Evolutionary conservation across 2,797 vertebrate species (phyloP), one percentile per base, ranked within the genome.

Genomic region (Smutsia gigantea): DNA sequence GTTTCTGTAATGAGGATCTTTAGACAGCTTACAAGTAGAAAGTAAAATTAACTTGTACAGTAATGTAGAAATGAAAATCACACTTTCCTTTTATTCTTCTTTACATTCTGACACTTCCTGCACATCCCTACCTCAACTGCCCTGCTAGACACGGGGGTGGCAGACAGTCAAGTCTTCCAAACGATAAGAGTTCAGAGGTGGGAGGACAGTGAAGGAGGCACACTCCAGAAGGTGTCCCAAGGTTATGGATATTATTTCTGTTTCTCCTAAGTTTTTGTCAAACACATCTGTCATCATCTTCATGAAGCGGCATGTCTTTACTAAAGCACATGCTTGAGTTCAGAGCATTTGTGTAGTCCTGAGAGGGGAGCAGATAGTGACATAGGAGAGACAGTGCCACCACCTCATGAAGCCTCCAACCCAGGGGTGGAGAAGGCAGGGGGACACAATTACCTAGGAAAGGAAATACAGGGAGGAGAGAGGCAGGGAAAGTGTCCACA

Each of bases 21-120:
- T 51, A 66, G 84, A 57, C 12, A 92, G 3, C 66, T 89, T 23
- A 87, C 66, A 72, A 85, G 25, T 37, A 68, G 49, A 81, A 75
- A 96, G 66, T 42, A 51, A 93, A 87, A 63, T 15, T 84, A 15
- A 49, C 66, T 55, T 87, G 13, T 34, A 9, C 0, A 46, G 25
- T 27, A 29, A 74, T 10, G 5, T 46, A 51, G 27, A 93, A 63
- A 29, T 87, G 63, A 87, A 89, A 96, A 69, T 57, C 13, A 79
- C 7, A 25, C 34, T 72, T 72, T 72, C 34, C 49, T 49, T 61
- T 61, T 27, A 37, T 29, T 81, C 61, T 69, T 66, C 72, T 86
- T 55, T 53, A 64, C 39, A 29, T 31, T 53, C 34, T 74, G 12
- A 53, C 39, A 9, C 13, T 2, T 63, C 51, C 13, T 12, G 72